phyloP scores from a whole-genome alignment of 1,140 invertebrate species.

The Papilio glaucus region DNA sequence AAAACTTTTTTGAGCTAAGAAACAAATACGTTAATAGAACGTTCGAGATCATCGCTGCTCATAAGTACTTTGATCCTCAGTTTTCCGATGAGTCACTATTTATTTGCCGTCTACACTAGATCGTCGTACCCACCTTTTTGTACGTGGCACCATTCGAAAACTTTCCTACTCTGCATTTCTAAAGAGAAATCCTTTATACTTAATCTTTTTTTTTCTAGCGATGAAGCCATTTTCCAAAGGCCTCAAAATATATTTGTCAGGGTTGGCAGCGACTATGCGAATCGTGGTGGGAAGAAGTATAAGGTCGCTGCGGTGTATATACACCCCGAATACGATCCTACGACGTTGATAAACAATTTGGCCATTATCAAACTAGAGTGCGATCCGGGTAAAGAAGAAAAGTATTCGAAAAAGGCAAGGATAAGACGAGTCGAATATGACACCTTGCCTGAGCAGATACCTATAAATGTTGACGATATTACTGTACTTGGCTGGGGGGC shows the following conservation, averaged over 20 bases:
- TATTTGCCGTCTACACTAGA: too few relatives aligned
- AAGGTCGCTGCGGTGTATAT: constrained; percentile 38
- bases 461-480: constrained; percentile 5
- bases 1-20: too few relatives aligned
- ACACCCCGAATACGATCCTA: constrained; percentile 44
- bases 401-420: background rate
- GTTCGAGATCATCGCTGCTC: too few relatives aligned
- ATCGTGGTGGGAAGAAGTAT: constrained; percentile 36
- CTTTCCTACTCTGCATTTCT: too few relatives aligned
- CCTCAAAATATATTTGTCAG: constrained; percentile 36
- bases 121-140: too few relatives aligned
- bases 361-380: constrained; percentile 39
- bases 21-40: too few relatives aligned
- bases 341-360: constrained; percentile 45
- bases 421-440: constrained; percentile 18
- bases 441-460: constrained; percentile 3
- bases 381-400: background rate
- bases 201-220: constrained; percentile 20
- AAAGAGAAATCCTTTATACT: too few relatives aligned
- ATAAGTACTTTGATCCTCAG: too few relatives aligned
- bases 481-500: constrained; percentile 20
- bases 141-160: too few relatives aligned
- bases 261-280: constrained; percentile 43
- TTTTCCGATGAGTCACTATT: too few relatives aligned
- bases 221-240: constrained; percentile 22